A percentile compares a stretch with the other conserved stretches of the same genome.
phyloP scores from a whole-genome alignment of 2,888 invertebrate species.

The Cheilosia scutellata region DNA sequence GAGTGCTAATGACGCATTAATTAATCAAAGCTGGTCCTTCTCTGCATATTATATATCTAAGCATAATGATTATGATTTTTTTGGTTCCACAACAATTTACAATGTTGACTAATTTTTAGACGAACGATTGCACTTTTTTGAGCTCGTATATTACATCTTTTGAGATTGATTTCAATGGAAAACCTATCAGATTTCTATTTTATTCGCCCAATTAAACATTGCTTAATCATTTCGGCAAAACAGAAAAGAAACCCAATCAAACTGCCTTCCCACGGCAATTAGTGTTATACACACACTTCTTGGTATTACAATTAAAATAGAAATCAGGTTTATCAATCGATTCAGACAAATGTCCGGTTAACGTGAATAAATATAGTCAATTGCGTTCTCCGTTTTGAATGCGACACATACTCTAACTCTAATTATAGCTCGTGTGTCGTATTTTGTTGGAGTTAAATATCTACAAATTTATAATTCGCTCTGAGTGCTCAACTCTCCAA shows the following conservation, averaged over 20 bases:
- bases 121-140: too few species aligned
- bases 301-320: background rate
- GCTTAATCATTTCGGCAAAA: conserved; percentile 18
- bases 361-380: conserved; percentile 16
- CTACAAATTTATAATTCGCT: background rate
- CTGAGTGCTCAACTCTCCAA: background rate
- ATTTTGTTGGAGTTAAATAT: background rate
- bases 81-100: too few species aligned
- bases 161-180: too few species aligned
- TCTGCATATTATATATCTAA: too few species aligned
- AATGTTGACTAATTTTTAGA: too few species aligned
- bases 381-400: conserved; percentile 25
- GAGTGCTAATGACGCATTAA: too few species aligned
- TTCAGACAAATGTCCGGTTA: conserved; percentile 26
- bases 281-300: background rate
- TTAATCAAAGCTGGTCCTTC: too few species aligned
- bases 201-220: conserved; percentile 21
- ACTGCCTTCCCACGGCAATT: conserved; percentile 29
- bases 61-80: too few species aligned
- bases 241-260: conserved; percentile 23
- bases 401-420: conserved; percentile 4
- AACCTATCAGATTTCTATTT: too few species aligned
- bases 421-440: background rate
- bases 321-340: conserved; percentile 35
- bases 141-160: too few species aligned